Base-by-base conservation (phyloP, 2,113 vertebrate genomes). In the Callospermophilus lateralis region DNA sequence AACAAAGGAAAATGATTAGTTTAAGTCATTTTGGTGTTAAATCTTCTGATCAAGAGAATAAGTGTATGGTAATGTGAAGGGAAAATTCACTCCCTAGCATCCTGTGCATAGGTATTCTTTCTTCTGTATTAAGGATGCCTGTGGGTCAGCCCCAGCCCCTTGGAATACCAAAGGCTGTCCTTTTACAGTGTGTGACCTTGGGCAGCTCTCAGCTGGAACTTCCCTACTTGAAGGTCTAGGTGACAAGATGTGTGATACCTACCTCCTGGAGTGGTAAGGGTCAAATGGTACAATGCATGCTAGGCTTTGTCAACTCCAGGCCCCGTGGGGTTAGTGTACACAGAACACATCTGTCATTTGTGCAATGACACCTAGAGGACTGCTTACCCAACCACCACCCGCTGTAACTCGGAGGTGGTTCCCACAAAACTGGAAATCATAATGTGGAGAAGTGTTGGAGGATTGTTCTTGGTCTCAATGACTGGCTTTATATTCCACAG, bases 171-270 rank as follows among this genome's bases (percentile, higher is more conserved):
- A 20, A 58, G 34, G 24, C 51, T 22, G 55, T 76, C n/a, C 3
- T 95, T 95, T 72, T n/a, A 96, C 6, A 74, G 13, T 73, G 45
- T 7, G 20, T 67, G 77, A 93, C 67, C 63, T 81, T 93, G 63
- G 42, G 34, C 61, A 85, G n/a, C 37, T 68, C 74, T 83, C 55
- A 94, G 51, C 39, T 96, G 85, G 63, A 87, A 39, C 39, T 51
- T 80, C 61, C 10, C 11, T 32, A 3, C 48, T 65, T 39, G 26
- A 86, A 80, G 85, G 76, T 20, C 53, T 19, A 2, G 24, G 22
- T 48, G 42, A 39, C 74, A 13, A 51, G 70, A 70, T 32, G 34
- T 85, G 22, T 39, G 42, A 42, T 37, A 16, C 22, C 30, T 45
- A 15, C 34, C 39, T 61, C 32, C 48, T n/a, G 4, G 39, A 88